Conservation (phyloP, 2,888 invertebrate genomes). For the Dryococelus australis region DNA sequence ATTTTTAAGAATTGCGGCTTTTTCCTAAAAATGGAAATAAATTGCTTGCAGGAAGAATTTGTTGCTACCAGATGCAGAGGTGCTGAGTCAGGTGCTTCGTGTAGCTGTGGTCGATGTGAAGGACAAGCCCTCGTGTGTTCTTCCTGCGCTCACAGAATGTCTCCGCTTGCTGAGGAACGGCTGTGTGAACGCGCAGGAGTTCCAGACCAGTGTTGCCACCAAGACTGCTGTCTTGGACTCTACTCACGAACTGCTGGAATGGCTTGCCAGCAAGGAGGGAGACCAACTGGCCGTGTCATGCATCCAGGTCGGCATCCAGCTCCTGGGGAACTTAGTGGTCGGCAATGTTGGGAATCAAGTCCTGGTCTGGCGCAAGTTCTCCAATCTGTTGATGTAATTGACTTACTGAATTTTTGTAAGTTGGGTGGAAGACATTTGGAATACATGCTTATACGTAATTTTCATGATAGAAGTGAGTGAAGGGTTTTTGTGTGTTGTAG, state of each 20-base stretch:
- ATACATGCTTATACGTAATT: neutral
- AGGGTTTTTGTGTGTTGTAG: slow-evolving; percentile 23
- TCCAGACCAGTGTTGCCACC: slow-evolving; percentile 64
- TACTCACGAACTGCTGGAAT: slow-evolving; percentile 61
- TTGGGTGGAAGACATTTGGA: neutral
- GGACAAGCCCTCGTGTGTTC: neutral
- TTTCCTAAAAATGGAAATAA: too few relatives aligned
- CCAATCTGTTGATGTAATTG: slow-evolving; percentile 62
- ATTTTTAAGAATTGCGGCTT: too few relatives aligned
- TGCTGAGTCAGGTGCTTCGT: neutral
- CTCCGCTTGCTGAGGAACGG: slow-evolving; percentile 64
- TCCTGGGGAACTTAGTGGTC: slow-evolving; percentile 65
- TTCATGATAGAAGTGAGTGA: too few relatives aligned
- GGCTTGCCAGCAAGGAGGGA: slow-evolving; percentile 61
- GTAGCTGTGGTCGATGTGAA: neutral
- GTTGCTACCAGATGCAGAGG: neutral
- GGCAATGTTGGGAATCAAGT: slow-evolving; percentile 64
- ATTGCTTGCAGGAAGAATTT: neutral
- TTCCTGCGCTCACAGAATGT: slow-evolving; percentile 57
- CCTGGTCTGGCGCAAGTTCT: slow-evolving; percentile 64
- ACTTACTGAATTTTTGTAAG: slow-evolving; percentile 52
- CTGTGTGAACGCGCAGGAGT: slow-evolving; percentile 63
- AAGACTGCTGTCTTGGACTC: slow-evolving; percentile 62
- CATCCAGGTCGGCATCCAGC: slow-evolving; percentile 65
- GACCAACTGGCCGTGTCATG: slow-evolving; percentile 62